These are phyloP conservation scores for Bembecia ichneumoniformis DNA, from an alignment of 2,888 invertebrate genomes.

Conservation along the genomic window DNA sequence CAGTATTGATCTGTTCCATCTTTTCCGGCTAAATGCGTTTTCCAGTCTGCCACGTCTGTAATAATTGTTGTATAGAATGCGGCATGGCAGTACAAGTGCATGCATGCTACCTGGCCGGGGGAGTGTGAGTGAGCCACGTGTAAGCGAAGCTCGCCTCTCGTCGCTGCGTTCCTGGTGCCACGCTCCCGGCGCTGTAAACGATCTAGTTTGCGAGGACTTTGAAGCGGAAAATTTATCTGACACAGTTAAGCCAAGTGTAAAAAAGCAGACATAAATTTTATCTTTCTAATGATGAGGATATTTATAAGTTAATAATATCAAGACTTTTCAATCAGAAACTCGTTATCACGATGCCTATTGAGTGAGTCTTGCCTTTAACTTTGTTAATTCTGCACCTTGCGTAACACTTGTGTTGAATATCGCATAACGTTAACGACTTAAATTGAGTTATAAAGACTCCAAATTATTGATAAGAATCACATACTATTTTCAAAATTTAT, in stretches of 20 bases:
- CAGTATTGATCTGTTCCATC: constrained; percentile 42
- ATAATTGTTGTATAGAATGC: constrained; percentile 18
- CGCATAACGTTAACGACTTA: too few species aligned
- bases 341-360: too few species aligned
- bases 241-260: constrained; percentile 30
- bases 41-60: constrained; percentile 51
- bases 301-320: constrained; percentile 6
- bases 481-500: too few species aligned
- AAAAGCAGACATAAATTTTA: constrained; percentile 19
- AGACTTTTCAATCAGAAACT: too few species aligned
- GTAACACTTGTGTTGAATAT: too few species aligned
- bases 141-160: constrained; percentile 27
- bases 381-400: too few species aligned
- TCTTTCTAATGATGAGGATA: constrained; percentile 9
- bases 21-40: constrained; percentile 54
- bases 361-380: too few species aligned
- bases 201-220: constrained; percentile 52
- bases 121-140: constrained; percentile 51
- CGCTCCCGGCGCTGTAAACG: constrained; percentile 47
- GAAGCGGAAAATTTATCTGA: constrained; percentile 49
- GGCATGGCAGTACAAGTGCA: constrained; percentile 1
- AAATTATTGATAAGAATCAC: too few species aligned
- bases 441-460: too few species aligned
- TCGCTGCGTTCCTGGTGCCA: constrained; percentile 38
- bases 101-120: constrained; percentile 6